phyloP scores from a whole-genome alignment of 2,113 vertebrate species.

The Uria lomvia region DNA sequence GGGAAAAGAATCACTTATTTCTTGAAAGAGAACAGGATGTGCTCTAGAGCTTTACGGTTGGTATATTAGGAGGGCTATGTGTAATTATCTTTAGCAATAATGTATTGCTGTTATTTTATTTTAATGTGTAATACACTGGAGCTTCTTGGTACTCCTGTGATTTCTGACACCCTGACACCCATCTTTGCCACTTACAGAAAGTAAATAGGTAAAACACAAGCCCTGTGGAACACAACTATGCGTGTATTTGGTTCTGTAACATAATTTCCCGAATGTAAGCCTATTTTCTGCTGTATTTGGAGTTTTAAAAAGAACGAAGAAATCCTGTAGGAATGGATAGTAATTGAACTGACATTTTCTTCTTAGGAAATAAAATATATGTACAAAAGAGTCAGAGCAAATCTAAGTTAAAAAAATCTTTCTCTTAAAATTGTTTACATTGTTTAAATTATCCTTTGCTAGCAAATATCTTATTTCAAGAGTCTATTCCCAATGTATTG shows the following conservation, averaged over 20 bases:
- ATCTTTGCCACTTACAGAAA: neutral
- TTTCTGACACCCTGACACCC: neutral
- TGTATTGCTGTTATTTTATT: neutral
- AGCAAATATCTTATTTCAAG: neutral
- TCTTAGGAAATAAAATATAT: neutral
- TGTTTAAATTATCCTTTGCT: neutral
- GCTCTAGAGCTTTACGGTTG: neutral
- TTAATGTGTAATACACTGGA: neutral
- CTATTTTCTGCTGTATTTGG: neutral
- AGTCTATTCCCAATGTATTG: neutral
- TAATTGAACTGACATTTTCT: neutral
- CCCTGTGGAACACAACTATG: neutral
- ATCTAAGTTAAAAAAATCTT: neutral
- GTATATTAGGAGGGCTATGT: neutral
- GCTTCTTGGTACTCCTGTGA: neutral
- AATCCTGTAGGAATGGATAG: neutral
- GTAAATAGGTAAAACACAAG: neutral
- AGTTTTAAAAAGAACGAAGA: neutral
- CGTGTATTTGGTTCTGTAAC: neutral
- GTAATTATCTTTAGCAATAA: neutral
- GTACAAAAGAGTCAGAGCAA: neutral
- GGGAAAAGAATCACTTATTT: rapidly evolving
- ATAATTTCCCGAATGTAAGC: neutral
- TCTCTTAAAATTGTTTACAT: neutral
- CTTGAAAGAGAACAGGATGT: neutral